phyloP scores from a whole-genome alignment of 2,888 invertebrate genomes.

The Dioctria rufipes region DNA sequence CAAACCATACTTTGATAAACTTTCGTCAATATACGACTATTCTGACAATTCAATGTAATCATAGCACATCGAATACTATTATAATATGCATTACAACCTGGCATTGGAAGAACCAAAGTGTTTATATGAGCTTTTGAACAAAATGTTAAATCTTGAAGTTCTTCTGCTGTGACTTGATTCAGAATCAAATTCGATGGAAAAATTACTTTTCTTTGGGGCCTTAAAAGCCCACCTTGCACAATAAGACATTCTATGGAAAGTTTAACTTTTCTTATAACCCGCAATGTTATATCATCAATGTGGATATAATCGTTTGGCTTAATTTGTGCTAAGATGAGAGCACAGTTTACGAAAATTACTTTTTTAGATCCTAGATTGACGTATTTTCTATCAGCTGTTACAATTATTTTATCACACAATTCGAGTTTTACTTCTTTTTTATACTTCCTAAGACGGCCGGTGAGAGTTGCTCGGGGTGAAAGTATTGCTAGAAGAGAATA shows the following conservation, averaged over 20 bases:
- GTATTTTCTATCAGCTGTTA: conserved; percentile 20
- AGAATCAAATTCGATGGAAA: not conserved
- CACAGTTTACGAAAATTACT: conserved; percentile 17
- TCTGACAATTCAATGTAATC: not conserved
- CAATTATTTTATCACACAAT: not conserved
- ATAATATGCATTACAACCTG: conserved; percentile 59
- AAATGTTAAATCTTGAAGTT: conserved; percentile 68
- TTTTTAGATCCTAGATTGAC: conserved; percentile 3
- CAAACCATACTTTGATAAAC: not conserved
- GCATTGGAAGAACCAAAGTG: conserved; percentile 63
- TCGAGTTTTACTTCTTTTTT: not conserved
- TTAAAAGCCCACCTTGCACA: not conserved
- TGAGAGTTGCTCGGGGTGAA: not conserved
- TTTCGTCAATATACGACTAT: not conserved
- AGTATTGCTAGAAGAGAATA: conserved; percentile 14
- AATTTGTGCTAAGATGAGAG: not conserved
- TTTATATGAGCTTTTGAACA: conserved; percentile 65
- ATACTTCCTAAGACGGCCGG: not conserved
- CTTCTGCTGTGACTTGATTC: conserved; percentile 65
- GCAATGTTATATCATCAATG: conserved; percentile 26
- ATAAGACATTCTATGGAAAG: conserved; percentile 14
- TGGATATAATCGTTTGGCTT: conserved; percentile 18
- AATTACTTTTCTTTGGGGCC: not conserved
- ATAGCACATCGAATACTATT: conserved; percentile 11
- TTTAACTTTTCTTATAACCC: conserved; percentile 1